Evolutionary conservation across 2,888 invertebrate genomes (phyloP), one percentile per base, ranked within the genome.

Genomic region (Cryptus viduatorius): DNA sequence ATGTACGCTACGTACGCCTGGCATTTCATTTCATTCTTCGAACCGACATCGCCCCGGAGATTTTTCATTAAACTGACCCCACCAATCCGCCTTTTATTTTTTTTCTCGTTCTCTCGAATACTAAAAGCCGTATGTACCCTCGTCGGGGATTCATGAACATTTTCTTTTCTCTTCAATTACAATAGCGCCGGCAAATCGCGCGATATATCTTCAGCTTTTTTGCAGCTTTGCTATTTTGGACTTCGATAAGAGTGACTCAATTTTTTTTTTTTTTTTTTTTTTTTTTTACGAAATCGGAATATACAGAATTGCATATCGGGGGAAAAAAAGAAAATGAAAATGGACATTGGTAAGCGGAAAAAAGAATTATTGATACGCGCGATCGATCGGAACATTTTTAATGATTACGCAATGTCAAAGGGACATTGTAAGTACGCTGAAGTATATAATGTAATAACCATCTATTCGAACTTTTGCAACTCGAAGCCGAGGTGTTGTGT

Each of bases 381-480:
- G n/a, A 48, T 0, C 12, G 12, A 14, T 3, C 0, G n/a, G 3
- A 12, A 12, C 48, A 12, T 48, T 48, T 48, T 10, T 24, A 10
- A 56, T 24, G 72, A 72, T 78, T 67, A 67, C 37, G 59, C 67
- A 78, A 67, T 67, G 16, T 67, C 46, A 46, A 42, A 42, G 19
- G 72, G 73, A 67, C 14, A 61, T 78, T 82, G 19, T 31, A 61
- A 14, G n/a, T 61, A 16, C 61, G 16, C 31, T 12, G 14, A 14
- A 37, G 53, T 71, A 56, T 77, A 76, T 29, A 59, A 75, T 48
- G 48, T 37, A 48, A 64, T 61, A 71, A 67, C 53, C 76, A 82
- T 79, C 68, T 37, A 44, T 61, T 68, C 71, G 81, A 53, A 67
- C 65, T 71, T 84, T 72, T 56, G 82, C 73, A 82, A 84, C 76